These are phyloP conservation scores for Belonocnema kinseyi DNA, from an alignment of 1,140 invertebrate species.

Conservation along the genomic window DNA sequence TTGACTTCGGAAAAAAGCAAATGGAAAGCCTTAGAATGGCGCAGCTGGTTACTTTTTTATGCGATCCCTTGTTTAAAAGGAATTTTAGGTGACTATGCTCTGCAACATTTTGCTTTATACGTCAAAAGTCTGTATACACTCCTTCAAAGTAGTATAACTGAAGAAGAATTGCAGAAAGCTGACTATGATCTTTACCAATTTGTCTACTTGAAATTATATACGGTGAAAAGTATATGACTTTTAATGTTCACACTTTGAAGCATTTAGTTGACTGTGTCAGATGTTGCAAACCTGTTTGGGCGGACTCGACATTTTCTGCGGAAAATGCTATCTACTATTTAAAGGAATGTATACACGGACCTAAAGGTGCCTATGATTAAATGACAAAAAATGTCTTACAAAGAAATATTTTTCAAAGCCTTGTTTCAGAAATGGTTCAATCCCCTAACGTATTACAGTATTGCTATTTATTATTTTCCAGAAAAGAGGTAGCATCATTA, in stretches of 20 bases:
- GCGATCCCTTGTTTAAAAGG: too few species aligned
- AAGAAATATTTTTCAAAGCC: too few species aligned
- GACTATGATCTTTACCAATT: not conserved
- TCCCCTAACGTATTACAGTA: too few species aligned
- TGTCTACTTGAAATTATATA: not conserved
- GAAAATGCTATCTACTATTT: not conserved
- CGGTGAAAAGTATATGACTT: not conserved
- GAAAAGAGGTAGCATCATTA: too few species aligned
- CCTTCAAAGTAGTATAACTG: not conserved
- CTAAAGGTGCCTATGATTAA: not conserved
- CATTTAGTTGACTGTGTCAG: slow-evolving; percentile 1
- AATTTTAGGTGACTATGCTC: not conserved
- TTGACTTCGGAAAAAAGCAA: too few species aligned
- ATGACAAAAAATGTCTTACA: too few species aligned
- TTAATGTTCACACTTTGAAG: slow-evolving; percentile 2
- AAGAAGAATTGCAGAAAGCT: not conserved
- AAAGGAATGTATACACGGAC: not conserved
- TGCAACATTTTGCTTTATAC: too few species aligned
- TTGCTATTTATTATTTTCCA: too few species aligned
- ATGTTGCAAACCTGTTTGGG: not conserved
- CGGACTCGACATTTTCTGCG: not conserved
- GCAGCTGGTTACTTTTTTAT: too few species aligned
- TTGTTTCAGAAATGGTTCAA: too few species aligned
- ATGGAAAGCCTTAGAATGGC: too few species aligned
- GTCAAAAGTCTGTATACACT: not conserved